phyloP scores from a whole-genome alignment of 2,113 vertebrate genomes.

The Pterophyllum scalare region DNA sequence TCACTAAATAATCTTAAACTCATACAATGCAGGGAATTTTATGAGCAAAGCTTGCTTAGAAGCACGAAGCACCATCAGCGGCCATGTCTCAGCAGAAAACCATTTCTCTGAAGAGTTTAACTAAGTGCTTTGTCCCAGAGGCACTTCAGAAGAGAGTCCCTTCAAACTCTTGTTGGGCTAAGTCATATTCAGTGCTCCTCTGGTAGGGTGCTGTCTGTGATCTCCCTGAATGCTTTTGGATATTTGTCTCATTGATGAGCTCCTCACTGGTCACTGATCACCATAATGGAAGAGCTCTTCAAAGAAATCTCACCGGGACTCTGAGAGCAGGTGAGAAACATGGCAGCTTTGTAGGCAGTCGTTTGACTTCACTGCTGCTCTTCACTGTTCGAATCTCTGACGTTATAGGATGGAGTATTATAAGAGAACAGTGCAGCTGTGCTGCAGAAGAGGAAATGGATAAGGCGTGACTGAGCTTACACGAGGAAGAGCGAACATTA shows the following conservation, averaged over 20 bases:
- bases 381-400: neutral
- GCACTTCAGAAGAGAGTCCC: neutral
- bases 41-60: no score
- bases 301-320: neutral
- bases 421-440: neutral
- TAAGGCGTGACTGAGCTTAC: neutral
- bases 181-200: neutral
- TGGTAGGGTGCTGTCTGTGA: neutral
- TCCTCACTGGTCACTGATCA: neutral
- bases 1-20: no score
- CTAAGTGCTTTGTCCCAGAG: neutral
- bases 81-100: neutral
- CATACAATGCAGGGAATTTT: no score
- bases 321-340: neutral
- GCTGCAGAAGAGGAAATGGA: neutral
- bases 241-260: neutral
- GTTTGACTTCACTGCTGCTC: neutral
- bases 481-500: neutral
- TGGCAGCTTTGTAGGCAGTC: neutral
- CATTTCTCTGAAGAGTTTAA: neutral
- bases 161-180: neutral
- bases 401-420: neutral
- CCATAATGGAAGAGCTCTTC: constrained; percentile 13
- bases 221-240: neutral
- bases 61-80: no score